Evolutionary conservation across 2,113 vertebrate species (phyloP).

Genomic region (Hystrix brachyura): DNA sequence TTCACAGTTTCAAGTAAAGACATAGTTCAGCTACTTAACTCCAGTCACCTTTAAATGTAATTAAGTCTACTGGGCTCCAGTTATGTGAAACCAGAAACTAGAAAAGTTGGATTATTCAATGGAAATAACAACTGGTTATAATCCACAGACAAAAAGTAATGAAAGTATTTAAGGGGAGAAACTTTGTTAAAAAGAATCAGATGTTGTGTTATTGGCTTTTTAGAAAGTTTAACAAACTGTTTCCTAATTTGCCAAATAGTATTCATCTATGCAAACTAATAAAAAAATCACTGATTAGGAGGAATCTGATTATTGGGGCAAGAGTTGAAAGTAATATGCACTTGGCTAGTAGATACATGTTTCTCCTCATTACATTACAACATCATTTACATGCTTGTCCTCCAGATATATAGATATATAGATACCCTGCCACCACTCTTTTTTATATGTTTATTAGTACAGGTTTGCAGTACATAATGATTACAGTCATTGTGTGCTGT

Average conservation of each 20-base stretch:
- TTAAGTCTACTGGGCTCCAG: slow-evolving; percentile 39
- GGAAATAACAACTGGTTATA: slow-evolving; percentile 81
- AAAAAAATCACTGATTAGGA: slow-evolving; percentile 80
- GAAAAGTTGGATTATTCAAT: slow-evolving; percentile 68
- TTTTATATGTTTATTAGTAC: neutral
- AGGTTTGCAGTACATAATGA: neutral
- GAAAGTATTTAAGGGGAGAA: slow-evolving; percentile 83
- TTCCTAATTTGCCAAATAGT: slow-evolving; percentile 86
- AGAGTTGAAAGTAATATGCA: slow-evolving; percentile 63
- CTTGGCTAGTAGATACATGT: neutral
- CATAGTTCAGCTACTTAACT: slow-evolving; percentile 59
- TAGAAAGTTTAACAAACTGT: slow-evolving; percentile 82
- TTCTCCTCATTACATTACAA: neutral
- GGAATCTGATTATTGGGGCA: slow-evolving; percentile 68
- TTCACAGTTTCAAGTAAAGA: neutral
- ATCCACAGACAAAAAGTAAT: slow-evolving; percentile 82
- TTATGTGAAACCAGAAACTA: slow-evolving; percentile 53
- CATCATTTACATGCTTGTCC: neutral
- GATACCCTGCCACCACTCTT: neutral
- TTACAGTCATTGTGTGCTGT: neutral
- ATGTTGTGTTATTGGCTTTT: slow-evolving; percentile 82
- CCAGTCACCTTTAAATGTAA: slow-evolving; percentile 68
- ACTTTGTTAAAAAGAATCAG: slow-evolving; percentile 81
- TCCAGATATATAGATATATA: neutral
- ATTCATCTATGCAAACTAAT: slow-evolving; percentile 86